phyloP scores from a whole-genome alignment of 2,797 vertebrate genomes.

The Phalanger gymnotis region DNA sequence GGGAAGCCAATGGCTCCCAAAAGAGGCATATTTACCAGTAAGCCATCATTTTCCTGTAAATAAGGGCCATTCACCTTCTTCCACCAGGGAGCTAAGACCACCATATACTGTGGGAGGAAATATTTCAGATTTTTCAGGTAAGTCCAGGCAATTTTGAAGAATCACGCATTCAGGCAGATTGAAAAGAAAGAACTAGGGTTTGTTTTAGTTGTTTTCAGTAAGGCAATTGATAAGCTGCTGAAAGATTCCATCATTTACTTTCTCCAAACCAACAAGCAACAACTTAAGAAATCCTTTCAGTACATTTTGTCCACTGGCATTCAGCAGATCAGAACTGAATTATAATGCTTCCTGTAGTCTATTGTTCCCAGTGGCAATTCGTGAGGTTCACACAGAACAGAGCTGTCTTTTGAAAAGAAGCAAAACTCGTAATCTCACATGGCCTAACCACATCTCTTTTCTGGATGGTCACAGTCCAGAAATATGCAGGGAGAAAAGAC shows the following conservation, averaged over 20 bases:
- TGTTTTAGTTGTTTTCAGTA: slow-evolving; percentile 42
- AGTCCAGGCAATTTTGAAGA: slow-evolving; percentile 48
- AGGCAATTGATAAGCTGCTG: slow-evolving; percentile 2
- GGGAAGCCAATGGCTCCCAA: background rate
- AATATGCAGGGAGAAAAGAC: background rate
- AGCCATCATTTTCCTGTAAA: background rate
- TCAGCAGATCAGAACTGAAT: slow-evolving; percentile 51
- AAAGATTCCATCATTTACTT: slow-evolving; percentile 52
- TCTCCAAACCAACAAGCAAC: slow-evolving; percentile 50
- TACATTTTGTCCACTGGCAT: slow-evolving; percentile 66
- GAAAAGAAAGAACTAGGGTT: slow-evolving; percentile 45
- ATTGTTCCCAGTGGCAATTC: slow-evolving; percentile 43
- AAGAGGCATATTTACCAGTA: background rate
- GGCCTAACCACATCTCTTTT: background rate
- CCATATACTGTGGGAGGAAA: slow-evolving; percentile 40
- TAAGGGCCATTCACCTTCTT: background rate
- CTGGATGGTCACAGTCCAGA: background rate
- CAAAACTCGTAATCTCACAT: background rate
- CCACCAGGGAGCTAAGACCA: background rate
- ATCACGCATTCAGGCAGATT: background rate
- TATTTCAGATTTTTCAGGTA: slow-evolving; percentile 18
- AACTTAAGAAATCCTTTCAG: slow-evolving; percentile 55
- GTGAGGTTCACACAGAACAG: background rate
- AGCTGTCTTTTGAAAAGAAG: background rate
- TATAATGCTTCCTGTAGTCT: slow-evolving; percentile 40